Evolutionary conservation across 37 sponge, comb jelly and placozoan species (phyloP).

Genomic region (Haliclona indistincta): DNA sequence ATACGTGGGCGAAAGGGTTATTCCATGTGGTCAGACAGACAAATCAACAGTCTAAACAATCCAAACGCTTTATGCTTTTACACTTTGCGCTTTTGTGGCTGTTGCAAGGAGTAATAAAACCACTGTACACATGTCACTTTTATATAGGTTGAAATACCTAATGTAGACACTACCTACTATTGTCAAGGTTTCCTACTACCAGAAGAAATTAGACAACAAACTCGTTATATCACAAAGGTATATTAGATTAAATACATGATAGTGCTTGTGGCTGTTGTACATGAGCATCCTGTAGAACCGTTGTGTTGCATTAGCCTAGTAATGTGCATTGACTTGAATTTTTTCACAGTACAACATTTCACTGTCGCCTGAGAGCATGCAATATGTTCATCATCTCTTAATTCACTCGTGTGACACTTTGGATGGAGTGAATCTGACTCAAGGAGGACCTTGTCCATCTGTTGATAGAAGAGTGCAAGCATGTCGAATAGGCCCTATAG

Average conservation of each 20-base stretch:
- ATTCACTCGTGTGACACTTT: slow-evolving; percentile 12
- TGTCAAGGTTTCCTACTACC: slow-evolving; percentile 41
- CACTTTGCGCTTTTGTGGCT: no score
- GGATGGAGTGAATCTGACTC: neutral
- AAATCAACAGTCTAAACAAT: no score
- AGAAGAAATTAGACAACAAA: slow-evolving; percentile 6
- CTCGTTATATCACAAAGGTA: slow-evolving; percentile 41
- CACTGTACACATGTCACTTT: no score
- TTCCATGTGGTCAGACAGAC: no score
- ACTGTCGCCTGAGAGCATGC: slow-evolving; percentile 1
- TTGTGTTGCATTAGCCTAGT: no score
- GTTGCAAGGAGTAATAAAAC: no score
- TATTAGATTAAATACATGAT: no score
- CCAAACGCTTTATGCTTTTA: no score
- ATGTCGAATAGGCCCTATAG: slow-evolving; percentile 5
- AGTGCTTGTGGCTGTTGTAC: no score
- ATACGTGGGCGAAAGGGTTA: no score
- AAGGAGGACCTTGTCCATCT: slow-evolving; percentile 7
- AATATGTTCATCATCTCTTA: slow-evolving; percentile 51
- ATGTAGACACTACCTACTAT: slow-evolving; percentile 59
- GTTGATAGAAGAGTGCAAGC: neutral
- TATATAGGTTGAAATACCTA: slow-evolving; percentile 41
- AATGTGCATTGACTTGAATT: neutral
- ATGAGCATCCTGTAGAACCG: no score
- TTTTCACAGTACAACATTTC: neutral